These are phyloP conservation scores for Litoditis marina DNA, from an alignment of 2,888 invertebrate species.

Conservation along the genomic window DNA sequence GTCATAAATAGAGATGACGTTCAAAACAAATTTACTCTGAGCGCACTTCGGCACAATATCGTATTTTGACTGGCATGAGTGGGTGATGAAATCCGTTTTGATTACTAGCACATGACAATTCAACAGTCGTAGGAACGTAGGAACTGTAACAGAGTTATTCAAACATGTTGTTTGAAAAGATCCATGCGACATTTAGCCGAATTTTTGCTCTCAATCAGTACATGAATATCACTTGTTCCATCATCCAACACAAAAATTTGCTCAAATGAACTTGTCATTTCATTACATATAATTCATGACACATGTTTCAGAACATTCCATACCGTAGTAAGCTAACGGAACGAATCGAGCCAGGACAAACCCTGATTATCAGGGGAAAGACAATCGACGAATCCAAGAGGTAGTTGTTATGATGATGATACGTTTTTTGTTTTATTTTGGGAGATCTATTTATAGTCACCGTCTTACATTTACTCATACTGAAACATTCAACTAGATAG, in stretches of 20 bases:
- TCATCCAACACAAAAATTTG: background rate
- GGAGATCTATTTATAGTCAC: no score
- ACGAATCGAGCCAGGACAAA: slow-evolving; percentile 53
- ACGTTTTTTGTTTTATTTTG: no score
- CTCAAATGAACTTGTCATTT: slow-evolving; percentile 2
- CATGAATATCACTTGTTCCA: background rate
- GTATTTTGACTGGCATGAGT: no score
- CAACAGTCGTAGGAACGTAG: background rate
- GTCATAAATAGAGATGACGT: background rate
- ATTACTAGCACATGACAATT: background rate
- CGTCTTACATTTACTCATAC: no score
- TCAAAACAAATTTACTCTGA: background rate
- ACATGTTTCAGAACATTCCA: slow-evolving; percentile 45
- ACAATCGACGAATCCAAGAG: slow-evolving; percentile 44
- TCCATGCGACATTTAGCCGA: background rate
- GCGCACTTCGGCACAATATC: no score
- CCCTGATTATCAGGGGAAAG: slow-evolving; percentile 48
- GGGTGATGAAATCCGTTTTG: no score
- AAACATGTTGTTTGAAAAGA: no score
- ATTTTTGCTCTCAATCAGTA: background rate
- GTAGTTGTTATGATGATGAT: no score
- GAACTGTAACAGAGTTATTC: background rate
- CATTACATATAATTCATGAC: background rate
- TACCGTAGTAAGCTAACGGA: slow-evolving; percentile 50
- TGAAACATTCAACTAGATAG: no score